Percentiles rank a stretch among this genome's conserved stretches.
These are phyloP conservation scores for Archegozetes longisetosus DNA, from an alignment of 1,140 invertebrate species.

Conservation along the genomic window DNA sequence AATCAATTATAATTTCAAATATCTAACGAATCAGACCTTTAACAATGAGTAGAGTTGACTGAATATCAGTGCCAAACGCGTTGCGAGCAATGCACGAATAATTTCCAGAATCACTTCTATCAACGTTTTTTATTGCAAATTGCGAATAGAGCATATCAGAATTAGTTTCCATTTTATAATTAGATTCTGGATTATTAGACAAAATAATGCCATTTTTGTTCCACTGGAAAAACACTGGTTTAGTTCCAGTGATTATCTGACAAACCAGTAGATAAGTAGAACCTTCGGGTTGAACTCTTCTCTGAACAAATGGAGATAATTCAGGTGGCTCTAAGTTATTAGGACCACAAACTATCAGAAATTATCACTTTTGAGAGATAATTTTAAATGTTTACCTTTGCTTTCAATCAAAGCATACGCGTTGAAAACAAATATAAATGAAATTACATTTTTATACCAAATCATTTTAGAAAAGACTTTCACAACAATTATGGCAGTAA, in stretches of 20 bases:
- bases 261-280: not conserved
- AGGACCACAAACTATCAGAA: not conserved
- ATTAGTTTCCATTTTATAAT: not conserved
- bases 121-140: not conserved
- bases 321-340: too few relatives aligned
- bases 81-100: constrained; percentile 3
- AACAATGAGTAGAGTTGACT: not conserved
- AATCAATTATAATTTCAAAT: not conserved
- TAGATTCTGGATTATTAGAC: not conserved
- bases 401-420: not conserved
- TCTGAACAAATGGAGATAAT: not conserved
- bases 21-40: constrained; percentile 6
- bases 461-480: not conserved
- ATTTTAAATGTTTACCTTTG: not conserved
- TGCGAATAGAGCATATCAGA: not conserved
- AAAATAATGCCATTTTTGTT: not conserved
- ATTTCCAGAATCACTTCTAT: not conserved
- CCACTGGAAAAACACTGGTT: constrained; percentile 1
- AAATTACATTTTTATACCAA: not conserved
- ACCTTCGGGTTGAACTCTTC: not conserved
- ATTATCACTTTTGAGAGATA: not conserved
- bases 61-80: not conserved
- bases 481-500: not conserved
- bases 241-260: not conserved
- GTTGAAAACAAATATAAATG: not conserved